Conservation (phyloP, 2,888 invertebrate genomes). For the Crocallis elinguaria region DNA sequence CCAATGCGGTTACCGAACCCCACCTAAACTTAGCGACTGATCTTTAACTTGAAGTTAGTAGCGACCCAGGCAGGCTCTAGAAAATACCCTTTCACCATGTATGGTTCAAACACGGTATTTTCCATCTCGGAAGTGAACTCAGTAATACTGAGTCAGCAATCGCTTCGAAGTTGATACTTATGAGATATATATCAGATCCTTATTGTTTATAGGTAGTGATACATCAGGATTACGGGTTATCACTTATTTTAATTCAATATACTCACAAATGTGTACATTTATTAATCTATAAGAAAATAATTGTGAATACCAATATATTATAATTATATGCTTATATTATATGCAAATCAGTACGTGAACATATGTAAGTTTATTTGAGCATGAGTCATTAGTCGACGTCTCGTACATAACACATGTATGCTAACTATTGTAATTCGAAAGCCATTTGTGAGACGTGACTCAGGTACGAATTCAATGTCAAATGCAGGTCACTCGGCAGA, state of each 20-base stretch:
- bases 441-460: constrained; percentile 29
- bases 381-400: constrained; percentile 27
- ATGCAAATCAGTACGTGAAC: constrained; percentile 24
- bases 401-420: constrained; percentile 24
- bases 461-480: constrained; percentile 25
- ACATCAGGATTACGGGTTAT: too few relatives aligned
- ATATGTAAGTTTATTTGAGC: constrained; percentile 24
- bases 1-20: too few relatives aligned
- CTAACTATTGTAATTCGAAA: constrained; percentile 30
- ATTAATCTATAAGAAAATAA: constrained; percentile 3
- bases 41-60: too few relatives aligned
- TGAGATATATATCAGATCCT: too few relatives aligned
- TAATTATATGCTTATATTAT: constrained; percentile 1
- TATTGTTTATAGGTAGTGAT: too few relatives aligned
- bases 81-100: too few relatives aligned
- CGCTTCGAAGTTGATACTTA: too few relatives aligned
- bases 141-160: too few relatives aligned
- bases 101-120: too few relatives aligned
- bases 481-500: constrained; percentile 17
- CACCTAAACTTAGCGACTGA: too few relatives aligned
- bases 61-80: too few relatives aligned
- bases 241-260: background rate
- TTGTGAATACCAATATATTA: constrained; percentile 1
- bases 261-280: background rate
- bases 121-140: too few relatives aligned